phyloP scores from a whole-genome alignment of 2,113 vertebrate genomes.

The Petrocephalus microphthalmus region DNA sequence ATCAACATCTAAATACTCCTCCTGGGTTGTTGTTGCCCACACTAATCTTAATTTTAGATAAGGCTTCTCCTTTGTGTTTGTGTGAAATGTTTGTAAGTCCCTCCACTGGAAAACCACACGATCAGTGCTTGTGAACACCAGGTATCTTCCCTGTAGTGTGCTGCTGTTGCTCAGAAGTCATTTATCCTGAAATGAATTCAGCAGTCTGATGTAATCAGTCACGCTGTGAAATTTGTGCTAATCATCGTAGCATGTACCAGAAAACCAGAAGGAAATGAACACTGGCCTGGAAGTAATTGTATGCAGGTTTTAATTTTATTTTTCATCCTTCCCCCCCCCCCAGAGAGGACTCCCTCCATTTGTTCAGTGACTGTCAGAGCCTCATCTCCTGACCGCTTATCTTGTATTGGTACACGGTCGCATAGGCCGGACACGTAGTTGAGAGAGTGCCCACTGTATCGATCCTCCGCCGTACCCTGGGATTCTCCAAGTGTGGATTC shows the following conservation, averaged over 20 bases:
- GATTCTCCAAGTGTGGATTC: constrained; percentile 36
- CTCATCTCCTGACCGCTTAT: constrained; percentile 46
- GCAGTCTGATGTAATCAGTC: neutral
- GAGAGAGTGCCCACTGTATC: constrained; percentile 37
- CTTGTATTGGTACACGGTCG: constrained; percentile 43
- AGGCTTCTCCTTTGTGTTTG: neutral
- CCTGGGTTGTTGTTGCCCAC: neutral
- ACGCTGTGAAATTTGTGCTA: neutral
- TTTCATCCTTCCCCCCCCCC: neutral
- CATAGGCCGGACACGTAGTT: neutral
- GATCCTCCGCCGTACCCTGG: constrained; percentile 36
- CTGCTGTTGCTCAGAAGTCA: neutral
- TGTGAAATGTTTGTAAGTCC: neutral
- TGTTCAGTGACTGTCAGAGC: neutral
- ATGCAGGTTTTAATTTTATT: neutral
- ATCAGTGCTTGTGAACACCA: neutral
- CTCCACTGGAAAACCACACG: neutral
- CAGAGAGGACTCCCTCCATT: neutral
- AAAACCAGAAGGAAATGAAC: neutral
- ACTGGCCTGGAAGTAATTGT: neutral
- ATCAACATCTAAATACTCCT: neutral
- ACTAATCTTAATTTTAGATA: neutral
- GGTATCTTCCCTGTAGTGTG: neutral
- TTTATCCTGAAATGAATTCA: neutral
- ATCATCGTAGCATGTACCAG: neutral